Base-by-base conservation (phyloP, 2,888 invertebrate species). In the Protonemura montana region DNA sequence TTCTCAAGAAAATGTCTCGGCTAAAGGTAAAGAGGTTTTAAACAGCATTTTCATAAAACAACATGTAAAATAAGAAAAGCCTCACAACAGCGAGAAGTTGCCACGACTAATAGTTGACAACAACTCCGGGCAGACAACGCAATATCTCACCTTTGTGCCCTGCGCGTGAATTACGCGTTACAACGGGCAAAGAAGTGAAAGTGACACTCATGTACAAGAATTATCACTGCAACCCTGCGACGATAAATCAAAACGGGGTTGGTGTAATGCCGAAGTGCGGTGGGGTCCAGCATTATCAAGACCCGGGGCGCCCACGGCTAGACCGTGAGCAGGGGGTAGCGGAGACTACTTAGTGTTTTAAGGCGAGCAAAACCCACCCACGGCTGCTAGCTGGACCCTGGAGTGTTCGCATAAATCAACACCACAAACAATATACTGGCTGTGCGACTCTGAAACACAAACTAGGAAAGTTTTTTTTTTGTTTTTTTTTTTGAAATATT, bases 391-490 rank as follows among this genome's bases (percentile, higher is more conserved):
- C n/a, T 59, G 59, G 59, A 59, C 59, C 28, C 78, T 78, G 28
- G 78, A 78, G 78, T 78, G 78, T 28, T 28, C 28, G 78, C 78
- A 78, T 78, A 78, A 78, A 78, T 78, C 78, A 78, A 78, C 10
- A 78, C 78, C 78, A 27, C 78, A 78, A 78, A 78, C 78, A 78
- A 78, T 78, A 78, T 78, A 78, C 28, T 27, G 26, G 78, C 59
- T 59, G 13, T 41, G 59, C 78, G 78, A 26, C 78, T 76, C 76
- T 27, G 78, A 27, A 78, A 28, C 78, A 78, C 78, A 26, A 78
- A 78, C 78, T 78, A 13, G 35, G 78, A 78, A 26, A 28, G 59
- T 59, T 59, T 78, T 78, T 77, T 77, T n/a, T n/a, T n/a, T n/a
- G 59, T 59, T 59, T 78, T 78, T 78, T 78, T 26, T 78, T 25